Evolutionary conservation across 1,140 invertebrate genomes (phyloP).

Genomic region (Proctacanthus coquilletti): DNA sequence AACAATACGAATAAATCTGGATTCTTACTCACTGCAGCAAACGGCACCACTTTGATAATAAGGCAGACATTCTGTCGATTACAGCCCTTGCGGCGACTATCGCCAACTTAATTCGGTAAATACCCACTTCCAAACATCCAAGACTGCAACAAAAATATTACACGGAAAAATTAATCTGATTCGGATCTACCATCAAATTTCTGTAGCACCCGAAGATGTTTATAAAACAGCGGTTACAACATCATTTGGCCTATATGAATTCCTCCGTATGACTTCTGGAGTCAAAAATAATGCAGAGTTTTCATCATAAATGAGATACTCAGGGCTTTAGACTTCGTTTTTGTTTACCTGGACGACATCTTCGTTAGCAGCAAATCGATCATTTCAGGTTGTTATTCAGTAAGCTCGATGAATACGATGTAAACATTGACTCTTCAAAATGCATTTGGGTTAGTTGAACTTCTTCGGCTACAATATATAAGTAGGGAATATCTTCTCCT

Average conservation of each 20-base stretch:
- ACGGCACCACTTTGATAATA: too few species aligned
- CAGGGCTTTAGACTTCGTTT: conserved; percentile 13
- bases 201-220: conserved; percentile 21
- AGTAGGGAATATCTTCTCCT: too few species aligned
- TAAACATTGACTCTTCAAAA: conserved; percentile 18
- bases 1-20: too few species aligned
- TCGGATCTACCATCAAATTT: conserved; percentile 33
- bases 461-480: too few species aligned
- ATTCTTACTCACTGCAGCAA: too few species aligned
- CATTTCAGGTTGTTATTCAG: conserved; percentile 14
- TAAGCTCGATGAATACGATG: conserved; percentile 13
- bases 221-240: conserved; percentile 26
- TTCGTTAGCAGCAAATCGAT: conserved; percentile 20
- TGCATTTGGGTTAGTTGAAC: conserved; percentile 15
- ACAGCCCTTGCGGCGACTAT: too few species aligned
- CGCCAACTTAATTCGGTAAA: too few species aligned
- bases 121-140: too few species aligned
- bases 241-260: conserved; percentile 20
- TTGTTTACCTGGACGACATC: conserved; percentile 37
- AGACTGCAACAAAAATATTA: too few species aligned
- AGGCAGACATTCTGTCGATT: too few species aligned
- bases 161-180: conserved; percentile 32
- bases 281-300: conserved; percentile 16
- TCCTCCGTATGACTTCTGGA: conserved; percentile 16
- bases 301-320: conserved; percentile 10